These are phyloP conservation scores for Herminia tarsipennalis DNA, from an alignment of 2,888 invertebrate genomes.

Conservation along the genomic window DNA sequence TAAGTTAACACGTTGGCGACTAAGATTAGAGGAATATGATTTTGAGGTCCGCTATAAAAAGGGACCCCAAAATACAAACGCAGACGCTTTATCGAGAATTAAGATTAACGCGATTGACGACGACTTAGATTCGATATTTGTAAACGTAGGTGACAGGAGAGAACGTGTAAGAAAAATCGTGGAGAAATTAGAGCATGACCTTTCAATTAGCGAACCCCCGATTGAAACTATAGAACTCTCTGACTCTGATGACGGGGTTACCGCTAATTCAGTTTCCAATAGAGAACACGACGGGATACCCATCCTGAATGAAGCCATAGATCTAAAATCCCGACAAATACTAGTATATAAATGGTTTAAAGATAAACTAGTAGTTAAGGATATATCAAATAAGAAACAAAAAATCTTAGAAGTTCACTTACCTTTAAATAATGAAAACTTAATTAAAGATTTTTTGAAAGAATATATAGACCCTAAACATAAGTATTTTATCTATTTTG, in stretches of 20 bases:
- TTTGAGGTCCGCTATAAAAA: no score
- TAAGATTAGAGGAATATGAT: no score
- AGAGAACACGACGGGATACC: constrained; percentile 31
- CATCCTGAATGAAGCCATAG: constrained; percentile 44
- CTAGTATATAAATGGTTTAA: constrained; percentile 30
- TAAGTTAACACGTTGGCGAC: no score
- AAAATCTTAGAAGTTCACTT: constrained; percentile 41
- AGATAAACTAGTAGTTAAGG: constrained; percentile 34
- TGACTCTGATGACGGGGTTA: no score
- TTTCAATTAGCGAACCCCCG: no score
- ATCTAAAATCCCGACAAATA: constrained; percentile 47
- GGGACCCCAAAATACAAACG: no score
- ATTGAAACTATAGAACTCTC: background rate
- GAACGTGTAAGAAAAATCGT: no score
- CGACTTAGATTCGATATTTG: no score
- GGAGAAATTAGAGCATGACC: no score
- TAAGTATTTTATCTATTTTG: constrained; percentile 41
- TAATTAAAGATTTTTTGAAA: constrained; percentile 42
- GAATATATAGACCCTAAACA: constrained; percentile 33
- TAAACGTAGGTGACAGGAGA: no score
- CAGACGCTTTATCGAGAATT: no score
- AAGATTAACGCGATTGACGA: no score
- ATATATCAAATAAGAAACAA: constrained; percentile 34
- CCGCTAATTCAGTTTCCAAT: constrained; percentile 1
- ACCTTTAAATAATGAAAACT: constrained; percentile 27